These are phyloP conservation scores for Silurus asotus DNA, from an alignment of 2,113 vertebrate species.

Conservation along the genomic window DNA sequence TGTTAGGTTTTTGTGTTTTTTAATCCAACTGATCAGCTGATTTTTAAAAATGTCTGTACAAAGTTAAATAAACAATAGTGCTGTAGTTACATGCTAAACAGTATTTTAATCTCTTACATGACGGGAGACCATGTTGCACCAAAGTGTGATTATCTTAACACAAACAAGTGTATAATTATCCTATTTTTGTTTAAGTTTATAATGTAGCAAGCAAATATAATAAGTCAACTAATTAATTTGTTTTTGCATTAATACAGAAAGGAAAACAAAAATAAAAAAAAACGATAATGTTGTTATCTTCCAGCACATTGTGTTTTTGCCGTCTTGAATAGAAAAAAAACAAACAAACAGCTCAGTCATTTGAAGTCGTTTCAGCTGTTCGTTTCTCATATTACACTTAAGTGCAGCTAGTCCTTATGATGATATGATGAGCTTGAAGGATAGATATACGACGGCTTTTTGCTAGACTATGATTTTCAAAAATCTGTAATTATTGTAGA, in stretches of 20 bases:
- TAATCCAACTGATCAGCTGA: neutral
- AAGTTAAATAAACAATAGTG: neutral
- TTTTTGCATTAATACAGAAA: neutral
- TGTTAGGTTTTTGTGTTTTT: neutral
- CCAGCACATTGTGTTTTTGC: neutral
- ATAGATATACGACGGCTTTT: neutral
- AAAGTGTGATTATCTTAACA: neutral
- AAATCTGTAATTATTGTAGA: neutral
- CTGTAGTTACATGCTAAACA: neutral
- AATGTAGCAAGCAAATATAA: neutral
- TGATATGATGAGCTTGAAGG: neutral
- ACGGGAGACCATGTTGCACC: neutral
- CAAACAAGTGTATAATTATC: neutral
- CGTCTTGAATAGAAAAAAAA: neutral
- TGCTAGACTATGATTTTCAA: neutral
- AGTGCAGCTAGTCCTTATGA: neutral
- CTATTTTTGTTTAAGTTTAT: neutral
- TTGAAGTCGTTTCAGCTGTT: neutral
- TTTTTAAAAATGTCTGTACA: neutral
- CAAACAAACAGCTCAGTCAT: neutral
- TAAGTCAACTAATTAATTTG: neutral
- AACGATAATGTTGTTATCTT: neutral
- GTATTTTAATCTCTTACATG: neutral
- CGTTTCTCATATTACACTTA: neutral
- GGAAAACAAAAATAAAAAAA: neutral